Conservation (phyloP, 2,113 vertebrate genomes). For the Eublepharis macularius region DNA sequence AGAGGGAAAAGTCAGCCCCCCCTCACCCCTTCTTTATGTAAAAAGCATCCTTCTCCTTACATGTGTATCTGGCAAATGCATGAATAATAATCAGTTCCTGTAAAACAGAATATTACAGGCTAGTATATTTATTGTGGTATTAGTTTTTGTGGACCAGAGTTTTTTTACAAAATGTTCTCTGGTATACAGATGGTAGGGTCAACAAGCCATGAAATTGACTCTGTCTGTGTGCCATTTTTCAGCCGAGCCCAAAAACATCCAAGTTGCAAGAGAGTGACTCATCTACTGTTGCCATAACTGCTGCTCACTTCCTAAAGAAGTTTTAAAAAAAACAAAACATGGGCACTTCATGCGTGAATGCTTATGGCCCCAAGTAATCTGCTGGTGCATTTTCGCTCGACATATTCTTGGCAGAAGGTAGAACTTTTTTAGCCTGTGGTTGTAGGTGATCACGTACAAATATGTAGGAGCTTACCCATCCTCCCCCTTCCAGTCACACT, state of each 20-base stretch:
- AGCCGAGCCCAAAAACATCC: neutral
- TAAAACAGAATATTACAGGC: neutral
- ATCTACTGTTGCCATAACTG: neutral
- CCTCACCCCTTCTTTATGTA: too few species aligned
- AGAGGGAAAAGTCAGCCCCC: too few species aligned
- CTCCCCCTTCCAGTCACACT: too few species aligned
- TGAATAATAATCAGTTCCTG: neutral
- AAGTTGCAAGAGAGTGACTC: neutral
- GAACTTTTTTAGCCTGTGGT: neutral
- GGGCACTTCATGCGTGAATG: neutral
- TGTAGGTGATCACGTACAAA: neutral
- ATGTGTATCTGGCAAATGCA: too few species aligned
- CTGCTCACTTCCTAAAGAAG: neutral
- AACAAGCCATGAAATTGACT: neutral
- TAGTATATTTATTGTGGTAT: neutral
- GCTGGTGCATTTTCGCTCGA: neutral
- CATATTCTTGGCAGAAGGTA: neutral
- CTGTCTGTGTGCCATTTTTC: too few species aligned
- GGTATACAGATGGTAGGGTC: neutral
- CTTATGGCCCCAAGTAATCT: neutral
- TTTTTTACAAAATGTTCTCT: neutral
- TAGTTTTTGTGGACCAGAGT: neutral
- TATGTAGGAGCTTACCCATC: neutral
- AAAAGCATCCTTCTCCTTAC: too few species aligned
- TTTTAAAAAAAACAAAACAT: too few species aligned